Base-by-base conservation (phyloP, 2,113 vertebrate genomes). In the Crotalus helleri region DNA sequence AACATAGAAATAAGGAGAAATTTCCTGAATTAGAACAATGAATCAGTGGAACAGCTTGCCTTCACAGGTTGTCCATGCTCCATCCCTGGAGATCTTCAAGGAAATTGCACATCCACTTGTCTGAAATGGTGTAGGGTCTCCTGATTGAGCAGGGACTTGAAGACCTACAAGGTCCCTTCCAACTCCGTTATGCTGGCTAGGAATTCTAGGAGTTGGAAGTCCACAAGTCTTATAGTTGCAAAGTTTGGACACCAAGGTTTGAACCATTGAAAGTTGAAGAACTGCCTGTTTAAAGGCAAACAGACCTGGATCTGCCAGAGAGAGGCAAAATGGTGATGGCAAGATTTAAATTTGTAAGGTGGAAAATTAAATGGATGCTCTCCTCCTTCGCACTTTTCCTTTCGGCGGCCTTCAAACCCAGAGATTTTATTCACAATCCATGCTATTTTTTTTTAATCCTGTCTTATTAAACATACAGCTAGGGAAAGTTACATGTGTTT, bases 41-140 rank as follows among this genome's bases (percentile, higher is more conserved):
- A 15, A 64, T 29, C 61, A n/a, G 29, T 64, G 29, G 29, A 1
- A 64, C 0, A 0, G 3, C 11, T 13, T 5, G 61, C 61, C 29
- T 69, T 12, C 61, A n/a, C 0, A 69, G 4, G 12, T n/a, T n/a
- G 1, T n/a, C 12, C 3, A 2, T 15, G 12, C 12, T 2, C 12
- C 12, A n/a, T n/a, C 12, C 4, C 1, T n/a, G 26, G 11, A 64
- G 26, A 1, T 29, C n/a, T 64, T 13, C 26, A 69, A 59, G n/a
- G 4, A 69, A 4, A n/a, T 15, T 5, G 61, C 29, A 15, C 12
- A 69, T 6, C 29, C 4, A n/a, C 29, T 69, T 69, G 61, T 69
- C 12, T n/a, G 61, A 69, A 69, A 69, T 69, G 29, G 9, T n/a
- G n/a, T 13, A 5, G 12, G 1, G 3, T 64, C 61, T 29, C 61